phyloP scores from a whole-genome alignment of 1,140 invertebrate genomes.

The Tetragnatha versicolor region DNA sequence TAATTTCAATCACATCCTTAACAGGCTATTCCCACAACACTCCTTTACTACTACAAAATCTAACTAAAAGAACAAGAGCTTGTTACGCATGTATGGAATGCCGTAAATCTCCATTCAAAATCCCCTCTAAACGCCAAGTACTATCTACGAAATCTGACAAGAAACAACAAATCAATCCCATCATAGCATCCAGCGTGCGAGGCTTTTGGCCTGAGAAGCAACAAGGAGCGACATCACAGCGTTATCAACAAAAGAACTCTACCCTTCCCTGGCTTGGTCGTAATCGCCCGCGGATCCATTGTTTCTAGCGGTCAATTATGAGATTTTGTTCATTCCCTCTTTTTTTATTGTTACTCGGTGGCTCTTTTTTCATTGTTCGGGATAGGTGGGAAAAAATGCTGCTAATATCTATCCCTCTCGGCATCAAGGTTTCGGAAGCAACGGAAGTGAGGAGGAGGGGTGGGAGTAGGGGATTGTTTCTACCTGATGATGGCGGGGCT shows the following conservation, averaged over 20 bases:
- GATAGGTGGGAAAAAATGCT: slow-evolving; percentile 9
- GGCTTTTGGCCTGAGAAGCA: slow-evolving; percentile 26
- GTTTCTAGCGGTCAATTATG: slow-evolving; percentile 40
- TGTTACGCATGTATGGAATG: too few relatives aligned
- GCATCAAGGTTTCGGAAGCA: not conserved
- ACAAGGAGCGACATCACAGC: slow-evolving; percentile 3
- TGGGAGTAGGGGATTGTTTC: too few relatives aligned
- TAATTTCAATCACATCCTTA: too few relatives aligned
- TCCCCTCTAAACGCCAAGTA: too few relatives aligned
- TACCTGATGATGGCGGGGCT: too few relatives aligned
- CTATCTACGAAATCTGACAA: too few relatives aligned
- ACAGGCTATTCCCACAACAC: too few relatives aligned
- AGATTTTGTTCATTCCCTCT: slow-evolving; percentile 4
- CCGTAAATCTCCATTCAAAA: too few relatives aligned
- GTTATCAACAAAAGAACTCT: slow-evolving; percentile 32
- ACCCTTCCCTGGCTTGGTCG: not conserved
- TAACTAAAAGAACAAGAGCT: too few relatives aligned
- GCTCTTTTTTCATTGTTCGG: not conserved
- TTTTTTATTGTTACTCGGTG: not conserved
- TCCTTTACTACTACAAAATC: too few relatives aligned
- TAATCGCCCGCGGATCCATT: slow-evolving; percentile 24
- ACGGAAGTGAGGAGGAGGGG: too few relatives aligned
- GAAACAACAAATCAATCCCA: too few relatives aligned
- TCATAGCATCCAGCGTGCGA: not conserved
- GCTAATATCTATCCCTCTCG: slow-evolving; percentile 16